Conservation (phyloP, 1,140 invertebrate species). For the Drosophila ficusphila region DNA sequence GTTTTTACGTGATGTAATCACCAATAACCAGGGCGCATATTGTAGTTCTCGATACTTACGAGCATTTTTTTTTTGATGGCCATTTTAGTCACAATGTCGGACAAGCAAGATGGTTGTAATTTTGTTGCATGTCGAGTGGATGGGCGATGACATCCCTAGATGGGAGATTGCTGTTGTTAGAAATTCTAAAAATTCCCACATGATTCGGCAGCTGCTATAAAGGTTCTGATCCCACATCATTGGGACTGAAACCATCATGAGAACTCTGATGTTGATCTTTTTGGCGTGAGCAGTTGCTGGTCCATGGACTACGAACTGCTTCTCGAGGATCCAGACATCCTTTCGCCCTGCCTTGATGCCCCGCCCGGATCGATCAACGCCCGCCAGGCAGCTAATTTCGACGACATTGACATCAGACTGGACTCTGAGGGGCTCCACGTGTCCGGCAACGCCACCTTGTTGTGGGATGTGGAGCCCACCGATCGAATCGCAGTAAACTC, state of each 20-base stretch:
- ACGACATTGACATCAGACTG: conserved; percentile 3
- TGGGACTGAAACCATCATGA: conserved; percentile 24
- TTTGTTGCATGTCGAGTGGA: background rate
- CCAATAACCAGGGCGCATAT: too few relatives aligned
- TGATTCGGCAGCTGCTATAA: background rate
- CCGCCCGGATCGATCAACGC: conserved; percentile 11
- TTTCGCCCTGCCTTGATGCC: conserved; percentile 28
- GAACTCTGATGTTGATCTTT: conserved; percentile 12
- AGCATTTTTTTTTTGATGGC: too few relatives aligned
- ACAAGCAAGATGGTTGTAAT: background rate
- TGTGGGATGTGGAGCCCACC: conserved; percentile 46
- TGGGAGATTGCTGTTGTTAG: background rate
- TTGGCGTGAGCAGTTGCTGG: background rate
- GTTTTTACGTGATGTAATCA: too few relatives aligned
- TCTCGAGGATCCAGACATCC: conserved; percentile 56
- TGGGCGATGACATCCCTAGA: background rate
- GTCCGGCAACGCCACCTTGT: conserved; percentile 27
- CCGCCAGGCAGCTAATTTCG: conserved; percentile 5
- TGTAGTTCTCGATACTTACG: too few relatives aligned
- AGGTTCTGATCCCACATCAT: background rate
- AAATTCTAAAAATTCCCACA: background rate
- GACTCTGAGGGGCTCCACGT: conserved; percentile 36
- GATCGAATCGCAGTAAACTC: conserved; percentile 51
- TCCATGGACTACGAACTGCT: conserved; percentile 39
- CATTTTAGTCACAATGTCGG: background rate